phyloP scores from a whole-genome alignment of 1,140 invertebrate species.

The Bilobella aurantiaca region DNA sequence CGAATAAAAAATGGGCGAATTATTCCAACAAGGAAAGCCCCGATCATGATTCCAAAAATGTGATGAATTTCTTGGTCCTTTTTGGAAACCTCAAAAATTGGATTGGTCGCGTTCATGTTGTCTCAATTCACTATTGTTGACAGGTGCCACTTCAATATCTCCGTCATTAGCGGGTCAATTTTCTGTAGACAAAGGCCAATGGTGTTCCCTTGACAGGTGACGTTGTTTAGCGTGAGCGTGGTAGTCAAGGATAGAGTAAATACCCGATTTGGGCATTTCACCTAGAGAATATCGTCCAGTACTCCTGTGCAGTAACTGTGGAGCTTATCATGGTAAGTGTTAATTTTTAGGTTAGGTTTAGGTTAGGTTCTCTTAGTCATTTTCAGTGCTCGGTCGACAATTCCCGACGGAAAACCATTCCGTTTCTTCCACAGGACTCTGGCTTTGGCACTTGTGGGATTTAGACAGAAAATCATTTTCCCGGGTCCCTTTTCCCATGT shows the following conservation, averaged over 20 bases:
- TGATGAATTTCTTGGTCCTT: neutral
- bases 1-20: neutral
- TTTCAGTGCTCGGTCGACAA: neutral
- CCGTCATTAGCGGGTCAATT: conserved; percentile 12
- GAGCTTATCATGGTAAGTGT: conserved; percentile 8
- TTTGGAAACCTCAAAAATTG: neutral
- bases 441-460: neutral
- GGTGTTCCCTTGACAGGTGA: conserved; percentile 8
- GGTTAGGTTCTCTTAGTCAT: conserved; percentile 4
- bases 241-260: conserved; percentile 15
- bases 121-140: conserved; percentile 12
- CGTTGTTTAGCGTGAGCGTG: conserved; percentile 16
- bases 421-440: neutral
- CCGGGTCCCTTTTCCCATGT: neutral
- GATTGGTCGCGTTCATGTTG: neutral
- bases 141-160: conserved; percentile 17
- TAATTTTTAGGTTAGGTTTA: no score
- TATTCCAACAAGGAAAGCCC: neutral
- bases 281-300: neutral
- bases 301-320: conserved; percentile 12
- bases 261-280: conserved; percentile 11
- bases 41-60: neutral
- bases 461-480: neutral
- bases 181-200: conserved; percentile 7
- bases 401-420: neutral